Base-by-base conservation (phyloP, 2,888 invertebrate species). In the Eustalomyia histrio region DNA sequence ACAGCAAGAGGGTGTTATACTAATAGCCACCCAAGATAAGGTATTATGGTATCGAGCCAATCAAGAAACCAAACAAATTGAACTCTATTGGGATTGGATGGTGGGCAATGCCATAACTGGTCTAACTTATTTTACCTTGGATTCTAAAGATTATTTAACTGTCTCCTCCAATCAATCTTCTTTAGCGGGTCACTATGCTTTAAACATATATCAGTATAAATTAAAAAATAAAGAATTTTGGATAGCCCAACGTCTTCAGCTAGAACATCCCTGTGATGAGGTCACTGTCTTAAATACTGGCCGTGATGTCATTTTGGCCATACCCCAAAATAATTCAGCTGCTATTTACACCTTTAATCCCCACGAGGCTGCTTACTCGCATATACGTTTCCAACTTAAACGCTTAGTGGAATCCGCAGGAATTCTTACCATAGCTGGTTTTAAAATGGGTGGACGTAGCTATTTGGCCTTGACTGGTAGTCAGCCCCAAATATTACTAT, bases 361-460 rank as follows among this genome's bases (percentile, higher is more conserved):
- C n/a, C 85, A 80, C 10, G 85, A 75, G 0, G 79, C 64, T 9
- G 57, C 43, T 6, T 79, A 76, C 12, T 83, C 85, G 1, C 85
- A 86, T 6, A 67, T 86, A 8, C 86, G 24, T 53, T 78, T 81
- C n/a, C 61, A 67, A 84, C 61, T 84, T 1, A 69, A 86, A 5
- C 9, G 61, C 84, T 2, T 86, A 0, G 29, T 88, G 14, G 47
- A 65, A 10, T 87, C 90, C 0, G 86, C 86, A n/a, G 85, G 85
- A n/a, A 85, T 90, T 5, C 80, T 83, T 9, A 84, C 86, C 1
- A 83, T 91, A 9, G 83, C 87, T 0, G 88, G 85, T 8, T 91
- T 91, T 58, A 86, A 89, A 83, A 91, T 91, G 89, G 90, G 89
- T 9, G 90, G 91, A 0, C 87, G 86, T 71, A 88, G 87, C 7